Evolutionary conservation across 64 coral and sea anemone genomes (phyloP).

Genomic region (Trachythela sp.): DNA sequence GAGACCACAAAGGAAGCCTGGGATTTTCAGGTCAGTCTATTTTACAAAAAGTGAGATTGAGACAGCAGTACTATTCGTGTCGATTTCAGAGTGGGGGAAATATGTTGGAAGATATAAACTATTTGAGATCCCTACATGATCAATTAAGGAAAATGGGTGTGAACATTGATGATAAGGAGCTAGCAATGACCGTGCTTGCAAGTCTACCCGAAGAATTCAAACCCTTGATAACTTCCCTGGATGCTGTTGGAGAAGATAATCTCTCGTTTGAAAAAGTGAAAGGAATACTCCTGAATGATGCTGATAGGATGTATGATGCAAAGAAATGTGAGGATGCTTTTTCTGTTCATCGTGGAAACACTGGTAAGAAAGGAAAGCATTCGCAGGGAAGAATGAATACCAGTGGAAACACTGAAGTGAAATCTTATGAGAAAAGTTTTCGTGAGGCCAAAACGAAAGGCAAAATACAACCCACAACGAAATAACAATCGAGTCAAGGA

Average conservation of each 20-base stretch:
- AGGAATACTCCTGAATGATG: slow-evolving; percentile 26
- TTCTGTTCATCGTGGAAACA: slow-evolving; percentile 6
- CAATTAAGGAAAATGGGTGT: slow-evolving; percentile 24
- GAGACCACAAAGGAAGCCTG: slow-evolving; percentile 1
- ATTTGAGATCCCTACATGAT: slow-evolving; percentile 11
- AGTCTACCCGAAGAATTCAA: slow-evolving; percentile 33
- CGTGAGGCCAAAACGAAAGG: too few species aligned
- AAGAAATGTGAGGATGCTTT: slow-evolving; percentile 29
- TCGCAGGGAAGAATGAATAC: too few species aligned
- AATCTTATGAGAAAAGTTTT: too few species aligned
- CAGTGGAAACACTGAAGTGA: too few species aligned
- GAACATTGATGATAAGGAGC: slow-evolving; percentile 12
- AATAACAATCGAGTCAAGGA: too few species aligned
- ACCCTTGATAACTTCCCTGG: slow-evolving; percentile 19
- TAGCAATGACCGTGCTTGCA: slow-evolving; percentile 19
- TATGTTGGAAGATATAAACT: slow-evolving; percentile 33
- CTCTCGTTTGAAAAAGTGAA: slow-evolving; percentile 31
- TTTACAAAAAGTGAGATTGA: slow-evolving; percentile 28
- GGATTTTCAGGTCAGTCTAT: background rate
- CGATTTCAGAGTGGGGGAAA: background rate
- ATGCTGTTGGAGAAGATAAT: slow-evolving; percentile 45
- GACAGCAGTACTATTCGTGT: slow-evolving; percentile 14
- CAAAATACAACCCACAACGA: too few species aligned
- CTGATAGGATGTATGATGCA: slow-evolving; percentile 24
- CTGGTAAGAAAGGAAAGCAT: background rate